Percentiles rank a stretch among this genome's conserved stretches.
Evolutionary conservation across 1,140 invertebrate genomes (phyloP).

Genomic region (Lordiphosa collinella): DNA sequence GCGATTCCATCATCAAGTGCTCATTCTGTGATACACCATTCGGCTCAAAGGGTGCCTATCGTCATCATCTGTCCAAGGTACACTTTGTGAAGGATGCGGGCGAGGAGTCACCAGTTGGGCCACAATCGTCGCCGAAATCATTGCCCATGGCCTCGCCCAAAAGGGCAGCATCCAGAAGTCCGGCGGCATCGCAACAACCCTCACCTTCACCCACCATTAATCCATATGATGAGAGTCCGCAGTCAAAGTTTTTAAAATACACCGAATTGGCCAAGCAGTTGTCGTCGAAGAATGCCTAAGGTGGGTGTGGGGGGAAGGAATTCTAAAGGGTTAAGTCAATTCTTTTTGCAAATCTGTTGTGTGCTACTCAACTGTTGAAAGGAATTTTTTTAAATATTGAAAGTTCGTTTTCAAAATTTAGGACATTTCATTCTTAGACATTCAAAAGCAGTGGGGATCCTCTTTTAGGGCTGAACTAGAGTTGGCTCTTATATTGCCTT

Average conservation of each 20-base stretch:
- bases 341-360: no score
- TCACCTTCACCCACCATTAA: conserved; percentile 80
- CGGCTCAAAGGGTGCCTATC: conserved; percentile 97
- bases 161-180: conserved; percentile 59
- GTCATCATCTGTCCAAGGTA: conserved; percentile 97
- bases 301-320: background rate
- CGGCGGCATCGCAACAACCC: conserved; percentile 37
- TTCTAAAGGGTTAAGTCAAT: no score
- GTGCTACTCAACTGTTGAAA: no score
- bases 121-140: conserved; percentile 56
- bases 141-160: conserved; percentile 63
- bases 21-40: conserved; percentile 98
- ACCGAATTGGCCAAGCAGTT: conserved; percentile 97
- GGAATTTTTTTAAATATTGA: no score
- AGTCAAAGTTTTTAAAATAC: conserved; percentile 98
- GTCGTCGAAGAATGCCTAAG: conserved; percentile 95
- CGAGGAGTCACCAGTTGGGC: conserved; percentile 81
- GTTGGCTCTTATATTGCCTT: no score
- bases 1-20: conserved; percentile 93
- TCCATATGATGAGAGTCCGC: conserved; percentile 92
- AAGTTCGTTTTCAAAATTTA: no score
- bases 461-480: no score
- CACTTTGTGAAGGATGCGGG: conserved; percentile 97
- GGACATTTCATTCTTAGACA: no score
- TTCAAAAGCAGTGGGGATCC: no score